A percentile compares a stretch with the other conserved stretches of the same genome.
Conservation (phyloP, 2,797 vertebrate species). For the Sciurus vulgaris region DNA sequence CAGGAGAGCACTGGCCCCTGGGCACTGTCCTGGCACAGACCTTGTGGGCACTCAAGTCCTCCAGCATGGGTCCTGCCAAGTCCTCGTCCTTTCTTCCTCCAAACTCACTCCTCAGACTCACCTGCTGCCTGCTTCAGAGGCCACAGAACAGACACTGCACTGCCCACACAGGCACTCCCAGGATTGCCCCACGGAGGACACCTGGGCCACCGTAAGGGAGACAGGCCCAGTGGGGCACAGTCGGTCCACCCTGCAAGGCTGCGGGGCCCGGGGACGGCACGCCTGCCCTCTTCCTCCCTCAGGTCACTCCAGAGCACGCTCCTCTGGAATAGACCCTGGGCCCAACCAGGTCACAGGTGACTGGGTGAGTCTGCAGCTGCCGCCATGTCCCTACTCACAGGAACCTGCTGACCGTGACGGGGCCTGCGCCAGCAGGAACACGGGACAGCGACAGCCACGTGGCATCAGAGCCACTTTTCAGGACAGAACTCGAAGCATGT, state of each 20-base stretch:
- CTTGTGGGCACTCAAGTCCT: too few species aligned
- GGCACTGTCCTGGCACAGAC: too few species aligned
- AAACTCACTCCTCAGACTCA: background rate
- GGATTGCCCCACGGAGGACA: too few species aligned
- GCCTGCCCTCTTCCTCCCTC: too few species aligned
- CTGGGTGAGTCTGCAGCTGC: too few species aligned
- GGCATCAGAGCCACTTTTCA: background rate
- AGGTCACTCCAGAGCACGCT: too few species aligned
- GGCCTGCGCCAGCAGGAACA: background rate
- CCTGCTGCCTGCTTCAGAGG: background rate
- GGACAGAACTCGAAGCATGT: background rate
- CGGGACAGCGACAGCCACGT: background rate
- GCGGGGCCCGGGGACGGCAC: background rate
- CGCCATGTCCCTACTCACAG: too few species aligned
- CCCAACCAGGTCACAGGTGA: too few species aligned
- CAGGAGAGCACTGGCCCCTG: background rate
- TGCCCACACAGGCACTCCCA: background rate
- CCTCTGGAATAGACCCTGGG: too few species aligned
- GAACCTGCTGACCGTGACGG: background rate
- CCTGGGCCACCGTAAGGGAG: too few species aligned
- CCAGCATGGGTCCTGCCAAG: background rate
- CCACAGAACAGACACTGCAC: background rate
- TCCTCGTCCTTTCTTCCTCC: background rate
- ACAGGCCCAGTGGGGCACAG: too few species aligned
- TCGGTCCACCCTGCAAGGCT: background rate